Conservation (phyloP, 2,888 invertebrate genomes). For the Masnerella sp. region DNA sequence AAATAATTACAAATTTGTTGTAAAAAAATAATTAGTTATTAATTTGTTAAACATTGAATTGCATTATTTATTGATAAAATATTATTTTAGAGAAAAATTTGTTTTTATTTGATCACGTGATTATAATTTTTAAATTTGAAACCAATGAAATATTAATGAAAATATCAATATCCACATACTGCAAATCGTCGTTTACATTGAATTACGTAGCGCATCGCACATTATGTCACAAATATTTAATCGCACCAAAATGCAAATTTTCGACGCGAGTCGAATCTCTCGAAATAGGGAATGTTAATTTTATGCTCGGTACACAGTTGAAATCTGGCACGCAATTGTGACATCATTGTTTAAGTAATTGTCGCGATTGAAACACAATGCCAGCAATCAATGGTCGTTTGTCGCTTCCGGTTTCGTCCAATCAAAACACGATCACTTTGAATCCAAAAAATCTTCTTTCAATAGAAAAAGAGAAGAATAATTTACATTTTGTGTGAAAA, state of each 20-base stretch:
- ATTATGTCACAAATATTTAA: conserved; percentile 22
- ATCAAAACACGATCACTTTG: conserved; percentile 24
- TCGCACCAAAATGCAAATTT: neutral
- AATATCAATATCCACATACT: too few relatives aligned
- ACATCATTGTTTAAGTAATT: conserved; percentile 34
- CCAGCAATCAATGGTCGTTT: conserved; percentile 23
- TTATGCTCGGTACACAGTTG: neutral
- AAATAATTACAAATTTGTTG: too few relatives aligned
- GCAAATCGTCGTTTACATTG: conserved; percentile 4
- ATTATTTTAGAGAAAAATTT: too few relatives aligned
- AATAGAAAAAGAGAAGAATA: too few relatives aligned
- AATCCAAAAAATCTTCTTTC: too few relatives aligned
- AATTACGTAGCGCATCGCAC: conserved; percentile 4
- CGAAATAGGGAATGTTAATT: conserved; percentile 25
- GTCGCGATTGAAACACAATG: conserved; percentile 22
- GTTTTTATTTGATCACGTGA: too few relatives aligned
- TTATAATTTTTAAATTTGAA: too few relatives aligned
- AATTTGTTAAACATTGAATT: too few relatives aligned
- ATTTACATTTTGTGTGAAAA: too few relatives aligned
- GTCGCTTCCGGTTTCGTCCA: conserved; percentile 2
- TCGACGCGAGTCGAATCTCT: neutral
- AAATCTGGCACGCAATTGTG: conserved; percentile 8
- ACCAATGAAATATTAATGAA: too few relatives aligned
- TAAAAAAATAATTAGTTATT: too few relatives aligned
- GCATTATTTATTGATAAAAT: too few relatives aligned